Conservation (phyloP, 2,888 invertebrate species). For the Polydrusus cervinus region DNA sequence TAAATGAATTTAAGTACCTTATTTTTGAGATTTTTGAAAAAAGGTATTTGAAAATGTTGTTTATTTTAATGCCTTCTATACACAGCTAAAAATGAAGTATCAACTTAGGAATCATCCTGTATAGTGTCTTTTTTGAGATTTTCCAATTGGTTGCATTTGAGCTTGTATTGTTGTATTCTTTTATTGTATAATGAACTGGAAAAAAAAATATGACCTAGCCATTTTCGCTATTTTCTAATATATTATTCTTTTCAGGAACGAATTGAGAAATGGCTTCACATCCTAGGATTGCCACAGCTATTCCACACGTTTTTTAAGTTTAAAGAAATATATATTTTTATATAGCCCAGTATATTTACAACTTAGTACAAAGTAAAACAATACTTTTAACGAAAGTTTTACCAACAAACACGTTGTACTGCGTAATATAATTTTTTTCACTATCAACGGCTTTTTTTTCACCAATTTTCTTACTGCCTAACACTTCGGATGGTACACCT, state of each 20-base stretch:
- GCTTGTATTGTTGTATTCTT: too few relatives aligned
- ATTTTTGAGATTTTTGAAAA: too few relatives aligned
- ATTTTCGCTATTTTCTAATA: too few relatives aligned
- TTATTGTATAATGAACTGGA: too few relatives aligned
- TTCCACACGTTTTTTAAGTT: neutral
- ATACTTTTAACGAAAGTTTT: constrained; percentile 56
- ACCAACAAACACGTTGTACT: constrained; percentile 57
- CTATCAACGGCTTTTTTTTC: constrained; percentile 42
- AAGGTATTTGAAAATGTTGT: too few relatives aligned
- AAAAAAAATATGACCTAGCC: too few relatives aligned
- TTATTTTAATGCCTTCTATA: too few relatives aligned
- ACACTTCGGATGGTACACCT: neutral
- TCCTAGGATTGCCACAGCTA: neutral
- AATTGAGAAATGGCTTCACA: constrained; percentile 7
- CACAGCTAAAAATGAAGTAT: too few relatives aligned
- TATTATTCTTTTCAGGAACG: constrained; percentile 22
- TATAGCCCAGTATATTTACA: constrained; percentile 49
- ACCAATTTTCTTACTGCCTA: constrained; percentile 22
- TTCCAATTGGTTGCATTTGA: too few relatives aligned
- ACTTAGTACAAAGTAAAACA: constrained; percentile 55
- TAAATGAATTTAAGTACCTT: too few relatives aligned
- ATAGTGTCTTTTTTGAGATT: too few relatives aligned
- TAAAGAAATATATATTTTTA: neutral
- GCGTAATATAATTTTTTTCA: constrained; percentile 52
- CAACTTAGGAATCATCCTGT: too few relatives aligned